Base-by-base conservation (phyloP, 2,113 vertebrate species). In the Phalacrocorax aristotelis region DNA sequence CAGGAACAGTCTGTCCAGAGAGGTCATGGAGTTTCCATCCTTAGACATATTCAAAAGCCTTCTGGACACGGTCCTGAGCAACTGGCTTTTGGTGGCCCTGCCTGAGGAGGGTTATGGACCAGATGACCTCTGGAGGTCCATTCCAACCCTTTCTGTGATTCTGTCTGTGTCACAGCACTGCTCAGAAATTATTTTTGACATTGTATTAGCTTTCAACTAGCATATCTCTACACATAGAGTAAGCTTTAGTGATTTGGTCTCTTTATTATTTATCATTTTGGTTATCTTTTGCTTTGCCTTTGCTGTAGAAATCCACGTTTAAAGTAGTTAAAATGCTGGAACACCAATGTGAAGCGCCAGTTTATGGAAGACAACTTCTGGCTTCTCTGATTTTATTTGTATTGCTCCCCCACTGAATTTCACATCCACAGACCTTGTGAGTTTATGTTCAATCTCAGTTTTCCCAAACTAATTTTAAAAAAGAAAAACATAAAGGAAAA, bases 401-500 rank as follows among this genome's bases (percentile, higher is more conserved):
- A 19, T 64, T 89, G 27, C 23, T 81, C 18, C 25, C 36, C 30
- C 13, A 19, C 1, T 83, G 69, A 75, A 66, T 75, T 87, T 64
- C 26, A 19, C 18, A 16, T 70, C 57, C 4, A 2, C n/a, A 75
- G 69, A 83, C 13, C 38, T 46, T 64, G 30, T 26, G 51, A 84
- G 32, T 61, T 83, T 86, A 55, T 44, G 26, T 71, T 78, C 68
- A 68, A 22, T 12, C 76, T 86, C 68, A 19, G 44, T 71, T 93
- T 90, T 66, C 49, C 10, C 48, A 81, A 92, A 55, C 34, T 77
- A 52, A 85, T 80, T 95, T 69, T 7, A 14, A 66, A 86, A 83
- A 54, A 88, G 10, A 44, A 89, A 85, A 95, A 29, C 5, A 58
- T 34, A 81, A 51, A 88, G 13, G 5, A 4, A 34, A 52, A 75